These are phyloP conservation scores for Ecliptopera silaceata DNA, from an alignment of 2,888 invertebrate species.

Conservation along the genomic window DNA sequence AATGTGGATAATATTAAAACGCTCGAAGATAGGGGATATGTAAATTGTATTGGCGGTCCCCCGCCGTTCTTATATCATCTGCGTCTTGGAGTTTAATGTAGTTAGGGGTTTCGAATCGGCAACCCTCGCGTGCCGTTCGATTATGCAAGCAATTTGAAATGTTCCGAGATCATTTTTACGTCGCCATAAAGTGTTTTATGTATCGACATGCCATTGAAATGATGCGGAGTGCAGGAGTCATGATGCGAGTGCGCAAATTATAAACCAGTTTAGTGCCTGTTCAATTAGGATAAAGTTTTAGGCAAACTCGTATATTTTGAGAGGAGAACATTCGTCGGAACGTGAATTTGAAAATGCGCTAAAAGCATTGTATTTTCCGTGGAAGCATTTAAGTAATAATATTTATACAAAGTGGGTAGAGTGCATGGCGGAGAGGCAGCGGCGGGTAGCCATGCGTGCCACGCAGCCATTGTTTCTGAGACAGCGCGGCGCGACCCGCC, in stretches of 20 bases:
- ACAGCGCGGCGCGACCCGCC: conserved; percentile 33
- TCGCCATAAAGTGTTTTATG: conserved; percentile 35
- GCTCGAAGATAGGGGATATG: conserved; percentile 37
- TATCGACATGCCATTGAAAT: conserved; percentile 34
- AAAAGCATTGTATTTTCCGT: conserved; percentile 22
- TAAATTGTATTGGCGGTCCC: conserved; percentile 37
- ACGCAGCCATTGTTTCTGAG: conserved; percentile 45
- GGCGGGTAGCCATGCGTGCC: conserved; percentile 34
- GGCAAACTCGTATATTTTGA: conserved; percentile 9
- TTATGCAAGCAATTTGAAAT: conserved; percentile 36
- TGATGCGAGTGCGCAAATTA: conserved; percentile 9
- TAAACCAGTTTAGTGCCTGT: conserved; percentile 6
- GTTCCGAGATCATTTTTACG: conserved; percentile 38
- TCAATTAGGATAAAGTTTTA: conserved; percentile 12
- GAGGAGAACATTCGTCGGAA: background rate
- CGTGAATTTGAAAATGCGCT: conserved; percentile 25
- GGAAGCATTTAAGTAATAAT: conserved; percentile 33
- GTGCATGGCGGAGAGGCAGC: conserved; percentile 16
- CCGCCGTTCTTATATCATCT: conserved; percentile 33
- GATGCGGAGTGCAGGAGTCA: conserved; percentile 22
- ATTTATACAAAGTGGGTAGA: conserved; percentile 28
- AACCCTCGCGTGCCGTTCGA: conserved; percentile 36
- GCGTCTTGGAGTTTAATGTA: conserved; percentile 37
- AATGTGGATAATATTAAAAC: conserved; percentile 41
- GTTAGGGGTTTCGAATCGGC: conserved; percentile 36